Evolutionary conservation across 2,113 vertebrate genomes (phyloP), one percentile per base, ranked within the genome.

Genomic region (Heloderma charlesbogerti): DNA sequence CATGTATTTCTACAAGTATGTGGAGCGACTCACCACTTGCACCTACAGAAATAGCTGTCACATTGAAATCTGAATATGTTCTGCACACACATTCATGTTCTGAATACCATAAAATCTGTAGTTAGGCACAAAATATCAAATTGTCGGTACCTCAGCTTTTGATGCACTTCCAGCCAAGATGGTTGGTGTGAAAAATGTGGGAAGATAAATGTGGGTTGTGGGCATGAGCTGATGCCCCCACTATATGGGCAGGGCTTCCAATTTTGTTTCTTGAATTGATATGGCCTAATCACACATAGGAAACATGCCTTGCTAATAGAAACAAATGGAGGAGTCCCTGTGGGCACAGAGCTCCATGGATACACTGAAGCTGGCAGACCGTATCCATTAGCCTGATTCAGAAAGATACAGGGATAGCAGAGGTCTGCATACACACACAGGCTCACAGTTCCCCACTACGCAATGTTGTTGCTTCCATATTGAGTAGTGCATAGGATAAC

Each of bases 1-100:
- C 60, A 54, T 91, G 91, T 88, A 88, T 88, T 83, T 71, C 91
- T 94, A 88, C 75, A 51, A 12, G 80, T 29, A 1, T 0, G 45
- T 85, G 20, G 1, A 63, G 8, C 79, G 3, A 79, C 29, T 43
- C 40, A 45, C 25, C 66, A 16, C 48, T 13, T 27, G 51, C 8
- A 88, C 0, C 8, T 40, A 54, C 20, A 74, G 37, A 57, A 37
- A 71, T 40, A 75, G 85, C 12, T 3, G 69, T 51, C 60, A 67
- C 20, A 27, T 67, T 13, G 13, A 69, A 69, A 22, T 20, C 66
- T 86, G 7, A 20, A 13, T 45, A 25, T 16, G 45, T 45, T 84
- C 13, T 72, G 63, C 29, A n/a, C 5, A 69, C 69, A 15, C 27
- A 27, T 16, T 71, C 25, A 85, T 45, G 10, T 29, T 6, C 63